Evolutionary conservation across 2,888 invertebrate species (phyloP), one percentile per base, ranked within the genome.

Genomic region (Glaucopsyche alexis): DNA sequence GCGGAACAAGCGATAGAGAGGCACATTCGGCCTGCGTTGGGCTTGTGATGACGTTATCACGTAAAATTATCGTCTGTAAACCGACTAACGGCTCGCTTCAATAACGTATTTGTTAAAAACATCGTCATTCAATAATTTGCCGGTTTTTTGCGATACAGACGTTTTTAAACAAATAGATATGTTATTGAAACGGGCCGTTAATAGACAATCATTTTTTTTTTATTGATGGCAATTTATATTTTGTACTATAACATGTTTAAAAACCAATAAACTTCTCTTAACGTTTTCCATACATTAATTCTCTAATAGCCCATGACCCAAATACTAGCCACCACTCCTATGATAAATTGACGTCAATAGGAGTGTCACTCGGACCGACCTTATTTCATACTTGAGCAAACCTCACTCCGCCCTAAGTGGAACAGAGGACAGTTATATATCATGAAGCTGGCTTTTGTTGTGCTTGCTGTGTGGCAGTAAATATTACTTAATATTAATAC

Each of bases 291-390:
- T 29, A 29, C 29, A 19, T 11, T 19, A 5, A 19, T 19, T 55
- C 19, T 55, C 9, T 11, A 11, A 55, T 60, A 60, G 60, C 16
- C 11, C 11, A 29, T 69, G 69, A 69, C 47, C 69, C 13, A 69
- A 7, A 47, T 69, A 67, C n/a, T 8, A 13, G 19, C 6, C 11
- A 38, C 38, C 64, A 29, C 49, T 29, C 29, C 49, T 47, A 47
- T 69, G 29, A 69, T 67, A 67, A 45, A 67, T 69, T 69, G 69
- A 69, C 29, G 69, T 69, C 69, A 69, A 69, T 49, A 19, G 67
- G 47, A 47, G 69, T 49, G 69, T 69, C 69, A 29, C 47, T 69
- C 29, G 69, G 69, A 14, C 69, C 16, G 49, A 69, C 69, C 47
- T 60, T 60, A 60, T 60, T 60, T 69, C 69, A 13, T 47, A 14